Evolutionary conservation across 2,797 vertebrate species (phyloP).

Genomic region (Thunnus albacares): DNA sequence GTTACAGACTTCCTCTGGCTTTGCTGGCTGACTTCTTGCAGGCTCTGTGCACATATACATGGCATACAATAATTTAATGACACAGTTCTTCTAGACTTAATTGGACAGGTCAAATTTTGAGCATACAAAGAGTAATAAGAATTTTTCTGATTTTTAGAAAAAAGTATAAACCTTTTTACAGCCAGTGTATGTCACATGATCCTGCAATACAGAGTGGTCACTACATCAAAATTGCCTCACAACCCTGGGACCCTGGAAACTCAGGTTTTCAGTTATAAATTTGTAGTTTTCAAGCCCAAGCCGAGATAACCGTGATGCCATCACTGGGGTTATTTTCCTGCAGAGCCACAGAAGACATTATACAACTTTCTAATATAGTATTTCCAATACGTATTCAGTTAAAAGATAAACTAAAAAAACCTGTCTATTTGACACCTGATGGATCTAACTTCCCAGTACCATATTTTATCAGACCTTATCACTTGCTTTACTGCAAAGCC

Average conservation of each 20-base stretch:
- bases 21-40: background rate
- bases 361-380: background rate
- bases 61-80: background rate
- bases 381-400: background rate
- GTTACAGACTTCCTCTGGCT: no score
- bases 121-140: no score
- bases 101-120: background rate
- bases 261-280: no score
- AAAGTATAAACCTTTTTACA: no score
- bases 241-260: no score
- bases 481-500: conserved; percentile 9
- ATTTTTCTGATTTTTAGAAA: background rate
- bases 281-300: no score
- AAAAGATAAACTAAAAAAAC: background rate
- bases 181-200: no score
- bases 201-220: no score
- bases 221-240: no score
- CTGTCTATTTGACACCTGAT: background rate
- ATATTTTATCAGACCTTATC: background rate
- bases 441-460: background rate
- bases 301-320: no score
- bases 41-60: background rate
- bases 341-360: background rate
- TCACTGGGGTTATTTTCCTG: background rate
- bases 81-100: background rate